Evolutionary conservation across 2,888 invertebrate species (phyloP).

Genomic region (Bhutanitis thaidina): DNA sequence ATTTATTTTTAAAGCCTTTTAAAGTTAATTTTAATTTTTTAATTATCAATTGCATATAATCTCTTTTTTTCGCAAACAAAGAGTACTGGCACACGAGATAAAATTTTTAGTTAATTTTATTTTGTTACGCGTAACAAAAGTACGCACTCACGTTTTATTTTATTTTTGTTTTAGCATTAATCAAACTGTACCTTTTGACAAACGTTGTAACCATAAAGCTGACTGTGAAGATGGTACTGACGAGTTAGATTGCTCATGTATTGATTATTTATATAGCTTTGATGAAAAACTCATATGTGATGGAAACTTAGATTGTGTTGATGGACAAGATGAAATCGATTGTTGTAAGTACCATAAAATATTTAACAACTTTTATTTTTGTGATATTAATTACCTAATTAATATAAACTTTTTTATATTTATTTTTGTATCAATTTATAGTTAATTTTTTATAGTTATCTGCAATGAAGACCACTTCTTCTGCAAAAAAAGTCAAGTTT

Average conservation of each 20-base stretch:
- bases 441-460: constrained; percentile 59
- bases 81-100: too few relatives aligned
- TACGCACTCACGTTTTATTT: too few relatives aligned
- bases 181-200: constrained; percentile 80
- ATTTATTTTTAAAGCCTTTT: too few relatives aligned
- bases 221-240: constrained; percentile 93
- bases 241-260: constrained; percentile 86
- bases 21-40: too few relatives aligned
- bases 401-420: too few relatives aligned
- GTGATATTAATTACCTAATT: not conserved
- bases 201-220: constrained; percentile 83
- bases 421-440: too few relatives aligned
- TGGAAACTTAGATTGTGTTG: constrained; percentile 85
- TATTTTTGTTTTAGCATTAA: constrained; percentile 74
- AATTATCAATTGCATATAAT: too few relatives aligned
- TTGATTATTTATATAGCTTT: constrained; percentile 80
- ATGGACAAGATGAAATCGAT: constrained; percentile 86
- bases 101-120: too few relatives aligned
- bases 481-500: constrained; percentile 82
- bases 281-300: constrained; percentile 84
- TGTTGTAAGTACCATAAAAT: constrained; percentile 80
- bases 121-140: too few relatives aligned
- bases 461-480: constrained; percentile 81
- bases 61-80: too few relatives aligned
- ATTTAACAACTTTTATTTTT: not conserved